Evolutionary conservation across 1,140 invertebrate genomes (phyloP).

Genomic region (Thalassaphorura encarpata): DNA sequence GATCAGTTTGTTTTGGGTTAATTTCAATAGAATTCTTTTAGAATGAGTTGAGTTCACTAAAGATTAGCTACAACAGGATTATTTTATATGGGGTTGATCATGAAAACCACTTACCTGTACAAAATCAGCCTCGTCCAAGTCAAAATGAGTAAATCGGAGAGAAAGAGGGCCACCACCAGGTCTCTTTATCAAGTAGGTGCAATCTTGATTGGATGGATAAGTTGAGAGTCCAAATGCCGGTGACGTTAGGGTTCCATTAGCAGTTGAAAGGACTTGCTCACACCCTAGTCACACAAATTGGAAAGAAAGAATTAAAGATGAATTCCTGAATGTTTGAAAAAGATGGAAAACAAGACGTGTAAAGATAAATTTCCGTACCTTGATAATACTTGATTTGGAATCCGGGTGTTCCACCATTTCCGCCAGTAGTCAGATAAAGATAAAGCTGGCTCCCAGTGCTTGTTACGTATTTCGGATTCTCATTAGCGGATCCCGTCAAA

Average conservation of each 20-base stretch:
- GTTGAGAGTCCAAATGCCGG: conserved; percentile 71
- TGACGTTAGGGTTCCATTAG: conserved; percentile 57
- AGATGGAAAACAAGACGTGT: neutral
- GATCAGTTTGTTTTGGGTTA: too few species aligned
- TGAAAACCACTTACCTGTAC: conserved; percentile 62
- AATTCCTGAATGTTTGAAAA: neutral
- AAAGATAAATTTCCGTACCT: conserved; percentile 46
- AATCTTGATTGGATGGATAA: conserved; percentile 88
- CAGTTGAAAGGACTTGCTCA: conserved; percentile 30
- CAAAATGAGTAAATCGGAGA: conserved; percentile 74
- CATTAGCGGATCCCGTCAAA: conserved; percentile 62
- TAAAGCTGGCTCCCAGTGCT: conserved; percentile 83
- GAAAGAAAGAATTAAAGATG: neutral
- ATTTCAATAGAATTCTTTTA: too few species aligned
- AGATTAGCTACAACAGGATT: too few species aligned
- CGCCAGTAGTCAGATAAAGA: conserved; percentile 80
- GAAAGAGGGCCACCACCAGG: conserved; percentile 71
- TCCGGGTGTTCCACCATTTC: conserved; percentile 77
- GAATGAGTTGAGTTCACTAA: too few species aligned
- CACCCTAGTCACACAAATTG: conserved; percentile 20
- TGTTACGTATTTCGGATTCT: conserved; percentile 75
- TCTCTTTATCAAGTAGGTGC: conserved; percentile 75
- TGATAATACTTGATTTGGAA: conserved; percentile 82
- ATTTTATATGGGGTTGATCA: too few species aligned
- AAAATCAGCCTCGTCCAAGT: conserved; percentile 72